phyloP scores from a whole-genome alignment of 2,797 vertebrate species.

The Myoxocephalus aenaeus region DNA sequence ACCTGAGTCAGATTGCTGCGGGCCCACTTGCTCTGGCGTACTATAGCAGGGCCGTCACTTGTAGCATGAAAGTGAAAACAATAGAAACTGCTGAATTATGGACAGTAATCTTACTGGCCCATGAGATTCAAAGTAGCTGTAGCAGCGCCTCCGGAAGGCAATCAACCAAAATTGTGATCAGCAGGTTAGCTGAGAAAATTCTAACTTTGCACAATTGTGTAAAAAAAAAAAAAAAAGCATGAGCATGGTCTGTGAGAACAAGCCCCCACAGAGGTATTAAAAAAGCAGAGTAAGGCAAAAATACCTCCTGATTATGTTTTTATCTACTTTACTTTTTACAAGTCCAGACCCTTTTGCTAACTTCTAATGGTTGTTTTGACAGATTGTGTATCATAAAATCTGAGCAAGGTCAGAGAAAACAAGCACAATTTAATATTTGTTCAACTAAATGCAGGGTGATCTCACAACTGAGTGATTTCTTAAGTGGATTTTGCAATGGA shows the following conservation, averaged over 20 bases:
- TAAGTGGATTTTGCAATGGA: constrained; percentile 36
- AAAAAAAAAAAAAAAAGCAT: neutral
- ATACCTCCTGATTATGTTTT: constrained; percentile 14
- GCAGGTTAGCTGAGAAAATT: constrained; percentile 61
- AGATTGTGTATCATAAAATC: neutral
- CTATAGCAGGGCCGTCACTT: constrained; percentile 20
- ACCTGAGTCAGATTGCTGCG: constrained; percentile 2
- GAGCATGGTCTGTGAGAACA: constrained; percentile 36
- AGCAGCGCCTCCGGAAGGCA: constrained; percentile 55
- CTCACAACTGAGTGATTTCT: constrained; percentile 28
- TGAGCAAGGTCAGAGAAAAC: constrained; percentile 17
- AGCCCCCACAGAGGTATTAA: constrained; percentile 36
- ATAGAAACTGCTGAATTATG: constrained; percentile 61
- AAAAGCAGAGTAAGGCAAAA: constrained; percentile 41
- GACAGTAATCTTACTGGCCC: constrained; percentile 54
- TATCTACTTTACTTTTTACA: constrained; percentile 11
- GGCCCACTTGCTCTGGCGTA: constrained; percentile 29
- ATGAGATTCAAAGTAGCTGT: constrained; percentile 62
- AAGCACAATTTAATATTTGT: neutral
- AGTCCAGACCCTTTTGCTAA: constrained; percentile 3
- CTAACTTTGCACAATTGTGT: constrained; percentile 48
- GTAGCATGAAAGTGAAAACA: constrained; percentile 43
- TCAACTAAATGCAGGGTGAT: constrained; percentile 17
- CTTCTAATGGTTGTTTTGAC: constrained; percentile 1
- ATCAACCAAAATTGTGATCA: constrained; percentile 63